Base-by-base conservation (phyloP, 1,140 invertebrate genomes). In the Harlomillsia oculata region DNA sequence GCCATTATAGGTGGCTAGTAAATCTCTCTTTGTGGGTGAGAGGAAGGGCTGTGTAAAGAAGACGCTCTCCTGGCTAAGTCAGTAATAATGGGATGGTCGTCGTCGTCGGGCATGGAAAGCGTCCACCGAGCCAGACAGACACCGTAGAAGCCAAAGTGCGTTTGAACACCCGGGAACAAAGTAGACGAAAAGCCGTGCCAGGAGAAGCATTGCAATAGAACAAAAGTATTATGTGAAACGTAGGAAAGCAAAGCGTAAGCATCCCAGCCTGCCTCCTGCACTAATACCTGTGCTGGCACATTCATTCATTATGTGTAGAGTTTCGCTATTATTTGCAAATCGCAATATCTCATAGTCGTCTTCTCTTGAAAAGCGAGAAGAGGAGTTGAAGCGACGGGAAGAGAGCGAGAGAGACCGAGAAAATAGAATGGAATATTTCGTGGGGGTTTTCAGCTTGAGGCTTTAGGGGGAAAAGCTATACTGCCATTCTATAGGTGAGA, bases 21-120 rank as follows among this genome's bases (percentile, higher is more conserved):
- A 50, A 50, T 50, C 48, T 50, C 39, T 40, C 48, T 50, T 50
- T 50, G 48, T 50, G 48, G 48, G 48, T 50, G 48, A 50, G 48
- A 50, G 48, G 23, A 34, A 34, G 30, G 6, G 30, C 14, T 48
- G 16, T 48, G 45, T 48, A 30, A 48, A 30, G 20, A 30, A 32
- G 45, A 48, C 45, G 30, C 45, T 48, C 28, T n/a, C 20, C 34
- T 50, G 45, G 45, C 45, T 50, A 50, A 50, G 32, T 50, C 48
- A 50, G 20, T 50, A 50, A 50, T 50, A 50, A 50, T 50, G 48
- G 48, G 34, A 37, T 50, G 48, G 18, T n/a, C n/a, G n/a, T n/a
- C n/a, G n/a, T n/a, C n/a, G n/a, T n/a, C n/a, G n/a, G n/a, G n/a
- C n/a, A n/a, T n/a, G n/a, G n/a, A n/a, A n/a, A n/a, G n/a, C n/a